Percentiles rank a stretch among this genome's conserved stretches.
These are phyloP conservation scores for Schizothorax lantsangensis DNA, from an alignment of 2,797 vertebrate genomes.

Conservation along the genomic window DNA sequence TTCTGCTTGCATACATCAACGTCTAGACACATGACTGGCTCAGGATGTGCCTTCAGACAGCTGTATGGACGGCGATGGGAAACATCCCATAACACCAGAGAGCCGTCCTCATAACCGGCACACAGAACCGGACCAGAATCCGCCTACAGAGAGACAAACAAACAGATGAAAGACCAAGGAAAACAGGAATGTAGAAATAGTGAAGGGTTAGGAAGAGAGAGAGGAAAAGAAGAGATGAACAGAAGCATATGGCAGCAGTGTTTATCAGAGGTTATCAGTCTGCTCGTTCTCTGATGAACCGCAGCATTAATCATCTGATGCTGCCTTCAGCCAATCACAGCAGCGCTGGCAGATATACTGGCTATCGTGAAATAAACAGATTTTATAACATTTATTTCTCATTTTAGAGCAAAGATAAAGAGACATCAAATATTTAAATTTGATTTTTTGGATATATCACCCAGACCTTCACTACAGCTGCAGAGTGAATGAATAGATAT, in stretches of 20 bases:
- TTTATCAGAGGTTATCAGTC: constrained; percentile 77
- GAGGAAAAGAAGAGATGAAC: constrained; percentile 43
- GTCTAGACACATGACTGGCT: constrained; percentile 94
- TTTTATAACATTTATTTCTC: not conserved
- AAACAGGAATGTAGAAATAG: not conserved
- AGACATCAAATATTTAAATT: too few relatives aligned
- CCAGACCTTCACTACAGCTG: not conserved
- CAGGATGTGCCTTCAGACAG: constrained; percentile 82
- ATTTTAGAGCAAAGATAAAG: not conserved
- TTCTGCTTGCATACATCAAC: constrained; percentile 84
- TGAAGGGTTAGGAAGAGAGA: constrained; percentile 43
- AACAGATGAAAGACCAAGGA: constrained; percentile 6
- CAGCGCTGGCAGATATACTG: not conserved
- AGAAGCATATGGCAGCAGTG: constrained; percentile 31
- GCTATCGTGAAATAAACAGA: not conserved
- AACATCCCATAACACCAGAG: constrained; percentile 91
- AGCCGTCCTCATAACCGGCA: constrained; percentile 94
- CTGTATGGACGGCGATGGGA: constrained; percentile 81
- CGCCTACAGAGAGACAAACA: constrained; percentile 72
- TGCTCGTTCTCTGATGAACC: constrained; percentile 60
- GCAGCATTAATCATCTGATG: constrained; percentile 76
- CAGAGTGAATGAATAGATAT: not conserved
- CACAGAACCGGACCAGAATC: constrained; percentile 83
- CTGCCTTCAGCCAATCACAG: constrained; percentile 74
- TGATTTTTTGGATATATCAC: not conserved